phyloP scores from a whole-genome alignment of 1,140 invertebrate species.

The Coptotermes formosanus region DNA sequence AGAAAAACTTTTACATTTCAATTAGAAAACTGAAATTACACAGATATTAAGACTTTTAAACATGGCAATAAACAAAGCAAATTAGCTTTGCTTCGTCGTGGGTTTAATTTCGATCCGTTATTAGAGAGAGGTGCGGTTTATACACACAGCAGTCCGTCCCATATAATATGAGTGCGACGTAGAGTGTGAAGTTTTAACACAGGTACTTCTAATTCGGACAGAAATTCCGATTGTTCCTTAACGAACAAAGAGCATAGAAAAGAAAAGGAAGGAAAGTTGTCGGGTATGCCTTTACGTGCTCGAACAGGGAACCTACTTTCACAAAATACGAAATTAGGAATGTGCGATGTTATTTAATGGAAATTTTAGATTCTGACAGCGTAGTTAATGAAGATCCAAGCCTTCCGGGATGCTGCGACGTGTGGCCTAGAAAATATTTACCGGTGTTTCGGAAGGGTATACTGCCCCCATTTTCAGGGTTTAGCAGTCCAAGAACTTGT shows the following conservation, averaged over 20 bases:
- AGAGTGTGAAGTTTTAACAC: background rate
- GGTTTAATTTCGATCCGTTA: background rate
- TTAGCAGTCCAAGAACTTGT: no score
- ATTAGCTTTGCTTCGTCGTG: background rate
- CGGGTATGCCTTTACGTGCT: no score
- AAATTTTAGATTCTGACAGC: no score
- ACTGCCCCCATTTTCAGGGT: no score
- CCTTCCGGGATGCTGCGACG: no score
- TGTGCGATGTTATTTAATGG: no score
- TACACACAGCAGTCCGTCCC: background rate
- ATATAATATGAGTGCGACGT: background rate
- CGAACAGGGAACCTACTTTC: no score
- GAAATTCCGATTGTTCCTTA: background rate
- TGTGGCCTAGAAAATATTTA: no score
- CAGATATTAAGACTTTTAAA: background rate
- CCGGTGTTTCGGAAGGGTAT: no score
- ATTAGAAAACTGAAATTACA: background rate
- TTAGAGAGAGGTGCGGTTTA: background rate
- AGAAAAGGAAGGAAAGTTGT: background rate
- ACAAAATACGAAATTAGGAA: no score
- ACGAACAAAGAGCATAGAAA: background rate
- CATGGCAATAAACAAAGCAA: background rate
- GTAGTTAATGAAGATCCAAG: no score
- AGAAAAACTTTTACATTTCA: background rate
- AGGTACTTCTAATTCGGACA: background rate